These are phyloP conservation scores for Formica exsecta DNA, from an alignment of 1,140 invertebrate species.

Conservation along the genomic window DNA sequence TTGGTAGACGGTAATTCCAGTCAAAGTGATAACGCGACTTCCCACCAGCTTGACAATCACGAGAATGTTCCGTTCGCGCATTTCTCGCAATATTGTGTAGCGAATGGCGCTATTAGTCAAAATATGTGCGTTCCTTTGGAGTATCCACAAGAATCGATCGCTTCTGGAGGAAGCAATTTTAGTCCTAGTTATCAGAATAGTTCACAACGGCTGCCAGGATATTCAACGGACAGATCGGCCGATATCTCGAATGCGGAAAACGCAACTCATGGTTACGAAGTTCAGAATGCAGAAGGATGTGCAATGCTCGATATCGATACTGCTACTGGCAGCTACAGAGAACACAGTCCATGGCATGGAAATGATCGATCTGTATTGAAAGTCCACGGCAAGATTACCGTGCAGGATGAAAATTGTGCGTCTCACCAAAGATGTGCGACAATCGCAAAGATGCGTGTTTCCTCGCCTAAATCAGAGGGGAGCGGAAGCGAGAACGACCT, in stretches of 20 bases:
- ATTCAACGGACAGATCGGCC: constrained; percentile 53
- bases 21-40: constrained; percentile 42
- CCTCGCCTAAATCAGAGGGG: constrained; percentile 41
- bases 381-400: constrained; percentile 58
- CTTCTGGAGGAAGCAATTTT: constrained; percentile 45
- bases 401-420: background rate
- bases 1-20: constrained; percentile 57
- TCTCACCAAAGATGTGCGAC: constrained; percentile 23
- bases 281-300: constrained; percentile 64
- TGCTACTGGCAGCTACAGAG: constrained; percentile 62
- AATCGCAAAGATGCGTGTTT: constrained; percentile 9
- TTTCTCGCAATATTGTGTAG: constrained; percentile 70
- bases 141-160: constrained; percentile 54
- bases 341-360: constrained; percentile 54
- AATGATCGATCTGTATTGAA: constrained; percentile 64
- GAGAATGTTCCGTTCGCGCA: constrained; percentile 66
- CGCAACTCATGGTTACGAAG: constrained; percentile 40
- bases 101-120: constrained; percentile 56
- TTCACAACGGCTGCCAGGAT: constrained; percentile 42
- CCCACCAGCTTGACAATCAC: constrained; percentile 45
- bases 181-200: constrained; percentile 32
- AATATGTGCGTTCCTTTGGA: constrained; percentile 68
- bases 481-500: constrained; percentile 30
- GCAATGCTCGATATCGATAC: constrained; percentile 67
- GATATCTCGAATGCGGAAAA: constrained; percentile 70